phyloP scores from a whole-genome alignment of 2,888 invertebrate genomes.

The Pterostichus niger region DNA sequence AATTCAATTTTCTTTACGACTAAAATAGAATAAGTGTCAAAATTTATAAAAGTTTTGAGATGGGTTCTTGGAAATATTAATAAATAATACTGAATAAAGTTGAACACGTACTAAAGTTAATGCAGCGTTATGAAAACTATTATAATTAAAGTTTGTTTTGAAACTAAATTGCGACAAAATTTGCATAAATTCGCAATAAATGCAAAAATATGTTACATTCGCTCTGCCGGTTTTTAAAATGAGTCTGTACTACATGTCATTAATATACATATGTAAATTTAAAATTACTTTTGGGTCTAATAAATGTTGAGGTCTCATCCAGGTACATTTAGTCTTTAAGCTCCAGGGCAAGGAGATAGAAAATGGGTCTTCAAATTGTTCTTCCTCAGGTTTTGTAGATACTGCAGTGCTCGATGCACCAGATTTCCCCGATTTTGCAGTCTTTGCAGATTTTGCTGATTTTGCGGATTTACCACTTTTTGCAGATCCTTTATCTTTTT shows the following conservation, averaged over 20 bases:
- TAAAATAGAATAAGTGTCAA: too few species aligned
- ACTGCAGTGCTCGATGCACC: background rate
- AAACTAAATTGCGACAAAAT: background rate
- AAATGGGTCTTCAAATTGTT: conserved; percentile 70
- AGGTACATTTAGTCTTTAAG: conserved; percentile 68
- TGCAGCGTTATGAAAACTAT: background rate
- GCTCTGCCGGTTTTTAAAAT: conserved; percentile 3
- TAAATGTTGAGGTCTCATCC: conserved; percentile 73
- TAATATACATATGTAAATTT: background rate
- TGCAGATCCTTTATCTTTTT: background rate
- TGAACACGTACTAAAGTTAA: too few species aligned
- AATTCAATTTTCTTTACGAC: too few species aligned
- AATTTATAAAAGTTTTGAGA: too few species aligned
- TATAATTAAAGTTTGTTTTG: conserved; percentile 1
- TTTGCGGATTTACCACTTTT: background rate
- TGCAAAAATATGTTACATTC: background rate
- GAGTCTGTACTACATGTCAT: background rate
- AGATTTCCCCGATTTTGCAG: background rate
- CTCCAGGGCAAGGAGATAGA: conserved; percentile 69
- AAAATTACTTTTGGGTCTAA: conserved; percentile 70
- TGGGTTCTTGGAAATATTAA: too few species aligned
- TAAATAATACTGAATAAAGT: too few species aligned
- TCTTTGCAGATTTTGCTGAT: background rate
- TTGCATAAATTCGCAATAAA: conserved; percentile 5
- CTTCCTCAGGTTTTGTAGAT: background rate